Evolutionary conservation across 92 coral and sea anemone genomes (phyloP), one percentile per base, ranked within the genome.

Genomic region (Micromussa lordhowensis): DNA sequence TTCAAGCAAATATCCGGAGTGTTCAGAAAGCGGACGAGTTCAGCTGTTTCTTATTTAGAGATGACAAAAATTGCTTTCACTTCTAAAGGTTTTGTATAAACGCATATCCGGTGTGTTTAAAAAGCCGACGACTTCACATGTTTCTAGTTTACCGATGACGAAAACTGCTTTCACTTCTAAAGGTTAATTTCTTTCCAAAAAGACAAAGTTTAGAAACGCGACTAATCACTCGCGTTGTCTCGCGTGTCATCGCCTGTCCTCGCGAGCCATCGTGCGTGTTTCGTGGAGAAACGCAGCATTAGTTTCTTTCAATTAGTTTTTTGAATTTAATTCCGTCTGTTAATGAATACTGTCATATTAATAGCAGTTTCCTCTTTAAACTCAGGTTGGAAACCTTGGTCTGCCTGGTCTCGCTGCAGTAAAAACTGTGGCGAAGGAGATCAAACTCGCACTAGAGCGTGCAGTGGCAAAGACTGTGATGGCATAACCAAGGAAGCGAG

Each of bases 371-470:
- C 19, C 48, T 30, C 61, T 40, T 48, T 49, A 53, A 26, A 44
- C 49, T 26, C 44, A 95, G 98, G 98, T 21, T 95, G 98, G 98
- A 95, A 82, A 75, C 86, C 95, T 2, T 95, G 98, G 98, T 94
- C 98, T 31, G 76, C 95, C 40, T 95, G 98, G 98, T 90, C 92
- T 34, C 81, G 86, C 24, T 95, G 98, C 75, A 91, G 92, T 48
- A 89, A 85, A 44, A 95, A 92, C 79, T 95, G 98, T 86, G 91
- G 81, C 28, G 90, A 91, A 63, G 98, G 98, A 11, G 58, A 36
- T 54, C 98, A 95, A 75, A 61, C 79, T 71, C 87, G 98, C 73
- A 82, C 85, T 17, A 92, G 98, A 49, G 68, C 57, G 73, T 95
- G 98, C 44, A 15, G 53, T 19, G 35, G 79, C 7, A 85, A 35